Conservation (phyloP, 2,888 invertebrate species). For the Atherix ibis region DNA sequence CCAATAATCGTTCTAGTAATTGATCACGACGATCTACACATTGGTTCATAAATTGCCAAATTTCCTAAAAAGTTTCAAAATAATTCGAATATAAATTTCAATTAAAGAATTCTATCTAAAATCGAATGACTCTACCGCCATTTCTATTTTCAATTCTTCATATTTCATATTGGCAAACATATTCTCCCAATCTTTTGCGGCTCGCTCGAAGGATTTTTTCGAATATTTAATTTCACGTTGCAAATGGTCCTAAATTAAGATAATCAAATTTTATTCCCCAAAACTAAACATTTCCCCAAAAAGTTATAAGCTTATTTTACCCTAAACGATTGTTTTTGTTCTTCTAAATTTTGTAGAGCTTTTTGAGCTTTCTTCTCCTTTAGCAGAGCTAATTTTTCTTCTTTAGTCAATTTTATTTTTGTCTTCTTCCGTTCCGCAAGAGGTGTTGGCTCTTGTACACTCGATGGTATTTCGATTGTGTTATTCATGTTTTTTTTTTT, state of each 20-base stretch:
- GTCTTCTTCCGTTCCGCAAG: not conserved
- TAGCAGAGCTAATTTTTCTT: conserved; percentile 4
- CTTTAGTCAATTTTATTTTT: conserved; percentile 3
- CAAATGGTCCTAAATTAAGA: conserved; percentile 17
- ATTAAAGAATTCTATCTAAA: not conserved
- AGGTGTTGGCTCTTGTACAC: too few species aligned
- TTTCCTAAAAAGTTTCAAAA: conserved; percentile 12
- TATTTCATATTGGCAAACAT: conserved; percentile 21
- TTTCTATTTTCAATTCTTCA: conserved; percentile 19
- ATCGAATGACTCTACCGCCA: conserved; percentile 11
- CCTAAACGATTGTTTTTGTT: conserved; percentile 1
- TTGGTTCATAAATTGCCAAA: conserved; percentile 15
- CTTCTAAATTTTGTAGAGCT: conserved; percentile 4
- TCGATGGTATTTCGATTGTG: too few species aligned
- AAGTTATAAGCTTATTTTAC: not conserved
- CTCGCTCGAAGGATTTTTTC: conserved; percentile 17
- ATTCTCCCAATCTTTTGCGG: conserved; percentile 20
- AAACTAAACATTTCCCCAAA: not conserved
- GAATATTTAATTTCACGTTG: conserved; percentile 21
- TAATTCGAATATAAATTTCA: too few species aligned
- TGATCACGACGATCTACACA: conserved; percentile 20
- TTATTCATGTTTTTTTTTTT: too few species aligned
- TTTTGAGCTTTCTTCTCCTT: conserved; percentile 5
- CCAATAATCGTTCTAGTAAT: conserved; percentile 17
- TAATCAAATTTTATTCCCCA: not conserved